Percentiles rank a stretch among this genome's conserved stretches.
Evolutionary conservation across 2,888 invertebrate genomes (phyloP).

Genomic region (Athripsodes cinereus): DNA sequence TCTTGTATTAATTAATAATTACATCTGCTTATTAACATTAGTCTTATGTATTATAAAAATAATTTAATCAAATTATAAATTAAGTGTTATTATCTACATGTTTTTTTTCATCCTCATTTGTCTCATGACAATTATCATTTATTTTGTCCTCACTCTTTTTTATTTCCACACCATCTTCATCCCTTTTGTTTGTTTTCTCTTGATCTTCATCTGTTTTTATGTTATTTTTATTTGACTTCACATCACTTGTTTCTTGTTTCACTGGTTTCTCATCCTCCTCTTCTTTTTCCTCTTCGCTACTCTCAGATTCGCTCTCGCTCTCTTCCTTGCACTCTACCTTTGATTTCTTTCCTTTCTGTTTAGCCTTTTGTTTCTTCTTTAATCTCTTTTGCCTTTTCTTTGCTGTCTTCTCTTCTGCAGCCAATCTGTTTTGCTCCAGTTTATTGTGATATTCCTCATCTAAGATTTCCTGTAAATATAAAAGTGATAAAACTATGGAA

Average conservation of each 20-base stretch:
- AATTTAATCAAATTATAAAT: too few species aligned
- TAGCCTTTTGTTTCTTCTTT: slow-evolving; percentile 62
- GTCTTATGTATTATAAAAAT: too few species aligned
- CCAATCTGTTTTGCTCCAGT: slow-evolving; percentile 66
- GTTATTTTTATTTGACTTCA: slow-evolving; percentile 25
- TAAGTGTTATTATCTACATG: neutral
- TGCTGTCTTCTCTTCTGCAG: slow-evolving; percentile 76
- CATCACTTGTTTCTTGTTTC: slow-evolving; percentile 6
- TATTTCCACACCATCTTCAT: slow-evolving; percentile 32
- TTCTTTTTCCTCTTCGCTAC: slow-evolving; percentile 29
- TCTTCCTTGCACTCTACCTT: slow-evolving; percentile 33
- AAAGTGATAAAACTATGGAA: too few species aligned
- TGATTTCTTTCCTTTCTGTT: slow-evolving; percentile 33
- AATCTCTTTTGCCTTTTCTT: slow-evolving; percentile 87
- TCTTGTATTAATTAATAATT: too few species aligned
- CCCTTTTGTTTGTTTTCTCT: slow-evolving; percentile 32
- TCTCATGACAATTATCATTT: slow-evolving; percentile 20
- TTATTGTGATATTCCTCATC: slow-evolving; percentile 79
- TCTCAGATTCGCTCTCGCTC: slow-evolving; percentile 26
- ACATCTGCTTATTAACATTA: too few species aligned
- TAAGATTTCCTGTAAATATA: slow-evolving; percentile 67
- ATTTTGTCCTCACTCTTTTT: slow-evolving; percentile 21
- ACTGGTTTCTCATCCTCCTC: slow-evolving; percentile 17
- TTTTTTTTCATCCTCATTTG: slow-evolving; percentile 4
- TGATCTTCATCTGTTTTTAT: slow-evolving; percentile 27